Base-by-base conservation (phyloP, 2,797 vertebrate genomes). In the Loriculus beryllinus region DNA sequence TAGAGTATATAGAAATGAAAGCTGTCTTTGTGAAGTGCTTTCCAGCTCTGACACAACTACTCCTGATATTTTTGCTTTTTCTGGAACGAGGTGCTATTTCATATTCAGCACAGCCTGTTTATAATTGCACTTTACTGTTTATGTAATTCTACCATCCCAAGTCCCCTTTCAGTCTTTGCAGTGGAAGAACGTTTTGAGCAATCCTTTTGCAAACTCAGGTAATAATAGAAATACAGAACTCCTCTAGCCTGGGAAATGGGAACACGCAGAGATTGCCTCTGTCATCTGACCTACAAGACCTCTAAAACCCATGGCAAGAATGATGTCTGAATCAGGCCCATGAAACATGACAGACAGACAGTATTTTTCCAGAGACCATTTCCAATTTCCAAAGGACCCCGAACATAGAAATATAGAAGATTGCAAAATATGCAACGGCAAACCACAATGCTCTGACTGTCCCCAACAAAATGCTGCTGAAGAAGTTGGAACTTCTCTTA, bases 1-100 rank as follows among this genome's bases (percentile, higher is more conserved):
- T 63, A 78, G 76, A 95, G 70, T 72, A 74, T 87, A 91, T 25
- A 95, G 88, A 94, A 96, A 95, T 93, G 52, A 96, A 93, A 96
- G 92, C 87, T 95, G 82, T 77, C 94, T 92, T 93, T 94, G 88
- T 96, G 42, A 86, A 93, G 39, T 90, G 51, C 69, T 94, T 95
- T 87, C 64, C 85, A 95, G 90, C 84, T 88, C 74, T 88, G 86
- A 92, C 65, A 92, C 49, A 87, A 86, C 82, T 65, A 88, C 60
- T 88, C 62, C 71, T 88, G 92, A 95, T 83, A 92, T 88, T 71
- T 93, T 85, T 80, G 79, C 79, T 94, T 74, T 88, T 94, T 74
- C 79, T 77, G 79, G 79, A 95, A 88, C 49, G 59, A 70, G 74
- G 92, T 68, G 72, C 40, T 80, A 69, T 86, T 91, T 75, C 60